Percentiles rank a stretch among this genome's conserved stretches.
Conservation (phyloP, 2,888 invertebrate species). For the Stegophylla sp. region DNA sequence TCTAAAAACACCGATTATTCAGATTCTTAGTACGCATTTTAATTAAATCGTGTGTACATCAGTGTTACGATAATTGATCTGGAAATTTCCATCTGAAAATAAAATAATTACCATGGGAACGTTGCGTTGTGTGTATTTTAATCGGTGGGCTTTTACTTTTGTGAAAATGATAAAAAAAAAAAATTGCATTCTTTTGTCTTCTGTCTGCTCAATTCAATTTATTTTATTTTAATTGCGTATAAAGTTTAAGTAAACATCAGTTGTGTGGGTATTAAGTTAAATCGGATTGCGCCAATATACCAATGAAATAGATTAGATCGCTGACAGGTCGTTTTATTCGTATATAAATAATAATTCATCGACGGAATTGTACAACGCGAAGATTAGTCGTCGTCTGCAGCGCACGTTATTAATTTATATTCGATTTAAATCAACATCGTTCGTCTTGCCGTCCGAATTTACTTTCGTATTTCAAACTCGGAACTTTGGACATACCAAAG, state of each 20-base stretch:
- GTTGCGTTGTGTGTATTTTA: slow-evolving; percentile 24
- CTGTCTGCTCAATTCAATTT: not conserved
- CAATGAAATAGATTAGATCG: not conserved
- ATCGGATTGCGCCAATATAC: slow-evolving; percentile 3
- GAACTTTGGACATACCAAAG: not conserved
- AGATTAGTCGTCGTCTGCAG: not conserved
- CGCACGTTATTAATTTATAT: not conserved
- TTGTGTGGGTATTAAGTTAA: not conserved
- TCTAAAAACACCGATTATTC: slow-evolving; percentile 26
- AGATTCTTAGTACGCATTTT: not conserved
- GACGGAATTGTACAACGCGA: not conserved
- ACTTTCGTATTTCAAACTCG: too few relatives aligned
- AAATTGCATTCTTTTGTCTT: not conserved
- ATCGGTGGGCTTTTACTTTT: slow-evolving; percentile 44
- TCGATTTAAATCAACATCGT: too few relatives aligned
- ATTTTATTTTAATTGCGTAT: slow-evolving; percentile 6
- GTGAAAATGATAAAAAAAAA: slow-evolving; percentile 33
- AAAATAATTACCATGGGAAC: slow-evolving; percentile 43
- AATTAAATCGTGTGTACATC: slow-evolving; percentile 17
- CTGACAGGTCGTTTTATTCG: not conserved
- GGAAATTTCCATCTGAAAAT: slow-evolving; percentile 22
- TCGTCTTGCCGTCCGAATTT: too few relatives aligned
- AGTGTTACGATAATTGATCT: slow-evolving; percentile 25
- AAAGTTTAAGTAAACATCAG: not conserved
- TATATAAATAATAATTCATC: too few relatives aligned